Evolutionary conservation across 2,888 invertebrate species (phyloP).

Genomic region (Drosophila seclusa): DNA sequence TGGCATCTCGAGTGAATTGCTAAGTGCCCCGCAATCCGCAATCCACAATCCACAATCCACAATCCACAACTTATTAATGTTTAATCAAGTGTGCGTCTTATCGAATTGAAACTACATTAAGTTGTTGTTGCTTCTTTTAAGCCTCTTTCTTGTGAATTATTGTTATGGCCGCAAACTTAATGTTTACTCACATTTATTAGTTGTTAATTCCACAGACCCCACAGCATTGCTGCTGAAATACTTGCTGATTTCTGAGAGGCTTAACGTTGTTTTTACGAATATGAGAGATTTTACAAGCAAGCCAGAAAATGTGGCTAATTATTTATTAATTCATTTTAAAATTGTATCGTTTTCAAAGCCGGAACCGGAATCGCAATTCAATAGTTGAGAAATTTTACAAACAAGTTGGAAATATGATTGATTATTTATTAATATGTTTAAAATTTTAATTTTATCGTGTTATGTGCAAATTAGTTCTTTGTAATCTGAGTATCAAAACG

Average conservation of each 20-base stretch:
- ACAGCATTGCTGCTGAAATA: not conserved
- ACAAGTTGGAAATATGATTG: not conserved
- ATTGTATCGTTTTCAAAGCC: fast-evolving
- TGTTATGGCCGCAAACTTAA: slow-evolving; percentile 8
- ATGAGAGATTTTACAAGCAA: not conserved
- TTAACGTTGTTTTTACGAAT: not conserved
- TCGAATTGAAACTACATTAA: slow-evolving; percentile 19
- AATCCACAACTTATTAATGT: slow-evolving; percentile 59
- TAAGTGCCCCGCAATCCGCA: slow-evolving; percentile 11
- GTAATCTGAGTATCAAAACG: not conserved
- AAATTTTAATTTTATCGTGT: fast-evolving
- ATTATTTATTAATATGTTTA: not conserved
- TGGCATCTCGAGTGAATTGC: slow-evolving; percentile 25
- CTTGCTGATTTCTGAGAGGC: not conserved
- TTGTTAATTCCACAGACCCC: not conserved
- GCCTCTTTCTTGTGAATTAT: slow-evolving; percentile 1
- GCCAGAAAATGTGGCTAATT: not conserved
- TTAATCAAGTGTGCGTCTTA: slow-evolving; percentile 58
- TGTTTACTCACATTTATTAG: slow-evolving; percentile 6
- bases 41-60: slow-evolving; percentile 5
- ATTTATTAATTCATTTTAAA: not conserved
- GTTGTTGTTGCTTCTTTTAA: not conserved
- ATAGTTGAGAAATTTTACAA: not conserved
- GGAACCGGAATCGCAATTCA: not conserved
- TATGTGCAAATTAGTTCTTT: not conserved